Evolutionary conservation across 2,888 invertebrate genomes (phyloP), one percentile per base, ranked within the genome.

Genomic region (Athalia circularis): DNA sequence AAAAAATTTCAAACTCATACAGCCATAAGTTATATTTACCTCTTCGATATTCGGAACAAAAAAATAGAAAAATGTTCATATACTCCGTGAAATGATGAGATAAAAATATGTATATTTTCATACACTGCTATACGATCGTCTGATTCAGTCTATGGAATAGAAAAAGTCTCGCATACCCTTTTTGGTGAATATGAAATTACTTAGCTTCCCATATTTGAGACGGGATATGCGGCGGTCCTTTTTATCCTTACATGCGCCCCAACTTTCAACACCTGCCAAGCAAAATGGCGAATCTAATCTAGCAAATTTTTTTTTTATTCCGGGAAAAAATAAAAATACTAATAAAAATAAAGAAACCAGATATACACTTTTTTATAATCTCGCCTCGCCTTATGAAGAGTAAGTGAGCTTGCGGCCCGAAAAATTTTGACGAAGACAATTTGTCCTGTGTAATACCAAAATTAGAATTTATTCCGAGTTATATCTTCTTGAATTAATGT

Each of bases 381-480:
- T 59, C 59, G 5, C 9, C 59, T 13, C 47, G 45, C 45, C 52
- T 72, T 59, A 72, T 72, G 72, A 72, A 72, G 72, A 72, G 59
- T 72, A 72, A 29, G 72, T 72, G 72, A 59, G 57, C 45, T 13
- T 15, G 47, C 45, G 59, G 59, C 45, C 13, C 7, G 5, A 52
- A 15, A 72, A 72, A 13, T 57, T 29, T 45, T 72, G 72, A 59
- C 72, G 59, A 72, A 72, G 72, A 72, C 72, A 72, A 72, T 72
- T 45, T n/a, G 54, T 54, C 59, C 29, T 68, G n/a, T 65, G 8
- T 13, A 29, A 29, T 13, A 15, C 7, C 57, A 6, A 59, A 72
- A 72, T 72, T 3, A 45, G 47, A 72, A 72, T 72, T 72, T 59
- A 72, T 72, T 52, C 47, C 59, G 47, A 72, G 59, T 52, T 47